These are phyloP conservation scores for Sinocyclocheilus anophthalmus DNA, from an alignment of 2,113 vertebrate species.

Conservation along the genomic window DNA sequence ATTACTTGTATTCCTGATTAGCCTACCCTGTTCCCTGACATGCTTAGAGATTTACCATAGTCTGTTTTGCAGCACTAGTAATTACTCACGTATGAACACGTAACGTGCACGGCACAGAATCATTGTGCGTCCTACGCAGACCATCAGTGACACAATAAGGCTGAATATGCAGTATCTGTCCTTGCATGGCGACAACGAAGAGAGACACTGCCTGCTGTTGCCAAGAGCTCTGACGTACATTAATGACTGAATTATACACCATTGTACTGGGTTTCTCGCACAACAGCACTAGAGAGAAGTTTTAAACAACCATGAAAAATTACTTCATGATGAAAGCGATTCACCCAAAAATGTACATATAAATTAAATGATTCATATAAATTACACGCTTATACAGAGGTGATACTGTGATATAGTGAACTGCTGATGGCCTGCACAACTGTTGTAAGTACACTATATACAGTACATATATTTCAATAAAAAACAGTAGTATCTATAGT, in stretches of 20 bases:
- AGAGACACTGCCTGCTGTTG: conserved; percentile 30
- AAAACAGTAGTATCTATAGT: too few relatives aligned
- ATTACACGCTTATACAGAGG: neutral
- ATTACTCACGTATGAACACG: conserved; percentile 16
- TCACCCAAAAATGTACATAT: neutral
- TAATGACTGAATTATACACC: conserved; percentile 36
- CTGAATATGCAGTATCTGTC: conserved; percentile 42
- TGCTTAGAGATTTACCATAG: neutral
- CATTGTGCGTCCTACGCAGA: conserved; percentile 37
- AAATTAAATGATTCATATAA: neutral
- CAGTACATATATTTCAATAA: too few relatives aligned
- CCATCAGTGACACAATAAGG: conserved; percentile 35
- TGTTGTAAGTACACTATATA: neutral
- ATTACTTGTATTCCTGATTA: neutral
- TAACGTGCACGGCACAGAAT: conserved; percentile 26
- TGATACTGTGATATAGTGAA: neutral
- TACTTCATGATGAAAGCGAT: neutral
- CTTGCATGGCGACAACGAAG: conserved; percentile 26
- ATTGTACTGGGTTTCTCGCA: conserved; percentile 23
- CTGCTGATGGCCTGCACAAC: neutral
- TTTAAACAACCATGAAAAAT: neutral
- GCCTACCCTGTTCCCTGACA: neutral
- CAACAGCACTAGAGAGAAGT: conserved; percentile 16
- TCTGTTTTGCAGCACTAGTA: neutral
- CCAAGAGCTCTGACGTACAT: conserved; percentile 29